These are phyloP conservation scores for Oryzias javanicus DNA, from an alignment of 2,113 vertebrate genomes.

Conservation along the genomic window DNA sequence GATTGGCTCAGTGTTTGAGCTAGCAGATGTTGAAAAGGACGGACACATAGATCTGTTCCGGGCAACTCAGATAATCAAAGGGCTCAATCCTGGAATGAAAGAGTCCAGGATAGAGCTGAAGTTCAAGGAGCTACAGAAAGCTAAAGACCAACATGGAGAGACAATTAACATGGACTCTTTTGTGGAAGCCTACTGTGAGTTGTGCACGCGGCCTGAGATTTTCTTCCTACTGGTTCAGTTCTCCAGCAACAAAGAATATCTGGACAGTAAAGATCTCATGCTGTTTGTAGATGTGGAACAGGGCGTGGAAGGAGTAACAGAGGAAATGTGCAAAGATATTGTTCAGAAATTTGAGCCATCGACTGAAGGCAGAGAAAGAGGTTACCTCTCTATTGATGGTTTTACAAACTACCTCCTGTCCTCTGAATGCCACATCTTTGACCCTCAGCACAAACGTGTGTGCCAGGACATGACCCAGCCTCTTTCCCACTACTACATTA, in stretches of 20 bases:
- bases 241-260: conserved; percentile 92
- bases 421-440: conserved; percentile 89
- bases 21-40: conserved; percentile 82
- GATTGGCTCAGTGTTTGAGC: conserved; percentile 87
- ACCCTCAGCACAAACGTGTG: conserved; percentile 88
- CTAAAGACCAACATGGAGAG: conserved; percentile 76
- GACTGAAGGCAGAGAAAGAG: conserved; percentile 83
- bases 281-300: conserved; percentile 91
- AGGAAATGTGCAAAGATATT: conserved; percentile 87
- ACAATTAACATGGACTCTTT: conserved; percentile 85
- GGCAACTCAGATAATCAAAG: conserved; percentile 88
- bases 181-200: conserved; percentile 86
- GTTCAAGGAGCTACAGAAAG: conserved; percentile 91
- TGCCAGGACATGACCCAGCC: conserved; percentile 92
- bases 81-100: conserved; percentile 90
- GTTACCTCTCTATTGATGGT: conserved; percentile 88
- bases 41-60: conserved; percentile 82
- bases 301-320: conserved; percentile 86
- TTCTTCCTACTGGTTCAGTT: conserved; percentile 92
- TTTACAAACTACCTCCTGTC: conserved; percentile 93
- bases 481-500: conserved; percentile 92
- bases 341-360: conserved; percentile 88
- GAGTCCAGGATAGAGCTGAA: conserved; percentile 86
- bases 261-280: conserved; percentile 89
- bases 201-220: conserved; percentile 91